Conservation (phyloP, 2,888 invertebrate species). For the Plemyria rubiginata region DNA sequence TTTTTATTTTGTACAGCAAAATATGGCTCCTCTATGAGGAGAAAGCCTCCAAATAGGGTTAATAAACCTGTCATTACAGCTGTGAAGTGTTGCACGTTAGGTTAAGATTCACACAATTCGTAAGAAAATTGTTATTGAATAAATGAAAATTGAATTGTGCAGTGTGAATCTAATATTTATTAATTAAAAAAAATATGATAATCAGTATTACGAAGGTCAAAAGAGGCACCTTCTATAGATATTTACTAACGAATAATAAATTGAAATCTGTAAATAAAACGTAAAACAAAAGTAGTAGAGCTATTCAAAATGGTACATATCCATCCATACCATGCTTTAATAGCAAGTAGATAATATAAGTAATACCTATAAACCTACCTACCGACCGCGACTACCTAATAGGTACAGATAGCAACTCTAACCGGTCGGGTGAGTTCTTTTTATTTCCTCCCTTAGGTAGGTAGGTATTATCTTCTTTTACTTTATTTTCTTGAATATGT, state of each 20-base stretch:
- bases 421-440: constrained; percentile 27
- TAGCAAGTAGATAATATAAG: constrained; percentile 1
- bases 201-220: constrained; percentile 42
- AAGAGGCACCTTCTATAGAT: constrained; percentile 43
- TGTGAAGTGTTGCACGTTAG: too few species aligned
- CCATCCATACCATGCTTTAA: constrained; percentile 9
- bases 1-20: too few species aligned
- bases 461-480: constrained; percentile 25
- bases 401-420: constrained; percentile 21
- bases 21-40: too few species aligned
- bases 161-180: constrained; percentile 18
- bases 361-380: too few species aligned
- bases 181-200: constrained; percentile 30
- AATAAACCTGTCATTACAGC: too few species aligned
- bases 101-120: too few species aligned
- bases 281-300: constrained; percentile 14
- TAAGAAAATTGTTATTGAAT: too few species aligned
- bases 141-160: too few species aligned
- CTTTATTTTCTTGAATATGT: constrained; percentile 33
- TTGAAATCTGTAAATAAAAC: constrained; percentile 9
- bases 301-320: constrained; percentile 6
- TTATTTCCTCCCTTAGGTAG: constrained; percentile 31
- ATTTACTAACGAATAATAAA: constrained; percentile 17
- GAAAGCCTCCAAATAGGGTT: too few species aligned
- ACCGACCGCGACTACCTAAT: constrained; percentile 27